Base-by-base conservation (phyloP, 2,113 vertebrate species). In the human region DNA sequence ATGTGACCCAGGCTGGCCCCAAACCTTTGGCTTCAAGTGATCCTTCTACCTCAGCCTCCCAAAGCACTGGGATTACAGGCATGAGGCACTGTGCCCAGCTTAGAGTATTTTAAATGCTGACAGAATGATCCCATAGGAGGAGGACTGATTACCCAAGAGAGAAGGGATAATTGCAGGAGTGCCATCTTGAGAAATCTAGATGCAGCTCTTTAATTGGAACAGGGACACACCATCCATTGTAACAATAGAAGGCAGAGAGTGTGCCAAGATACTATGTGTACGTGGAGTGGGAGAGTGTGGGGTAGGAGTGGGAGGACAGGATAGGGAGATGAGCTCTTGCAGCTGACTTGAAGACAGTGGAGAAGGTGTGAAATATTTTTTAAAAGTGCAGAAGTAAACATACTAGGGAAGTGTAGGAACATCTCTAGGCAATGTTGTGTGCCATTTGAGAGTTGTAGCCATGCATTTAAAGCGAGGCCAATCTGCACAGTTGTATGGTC, bases 321-420 rank as follows among this genome's bases (percentile, higher is more conserved):
- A 9, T 40, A 84, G 38, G 32, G 14, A 87, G 86, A 92, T 73
- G 72, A 96, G n/a, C 52, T 89, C 59, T 57, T 92, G 10, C 6
- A 64, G 10, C 11, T 45, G 13, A 90, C 80, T 80, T 80, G 48
- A 92, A 83, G 16, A 90, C 68, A 92, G 30, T 72, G 23, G 20
- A 90, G 45, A 81, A 79, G 16, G 14, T 83, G 10, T 93, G 35
- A 82, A 89, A 40, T 35, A 73, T 38, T 70, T 92, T 93, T 83
- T 78, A 40, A 66, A 93, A 93, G 43, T 76, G 13, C 48, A 93
- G 88, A 88, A 88, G 48, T 70, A 88, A 96, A 93, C n/a, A 86
- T 79, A 64, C 13, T 73, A 68, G 30, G 35, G 8, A 87, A 88
- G 45, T 64, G 5, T 50, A 82, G 75, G 75, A 82, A 70, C 57